Base-by-base conservation (phyloP, 2,797 vertebrate species). In the Philypnodon macrostomus region DNA sequence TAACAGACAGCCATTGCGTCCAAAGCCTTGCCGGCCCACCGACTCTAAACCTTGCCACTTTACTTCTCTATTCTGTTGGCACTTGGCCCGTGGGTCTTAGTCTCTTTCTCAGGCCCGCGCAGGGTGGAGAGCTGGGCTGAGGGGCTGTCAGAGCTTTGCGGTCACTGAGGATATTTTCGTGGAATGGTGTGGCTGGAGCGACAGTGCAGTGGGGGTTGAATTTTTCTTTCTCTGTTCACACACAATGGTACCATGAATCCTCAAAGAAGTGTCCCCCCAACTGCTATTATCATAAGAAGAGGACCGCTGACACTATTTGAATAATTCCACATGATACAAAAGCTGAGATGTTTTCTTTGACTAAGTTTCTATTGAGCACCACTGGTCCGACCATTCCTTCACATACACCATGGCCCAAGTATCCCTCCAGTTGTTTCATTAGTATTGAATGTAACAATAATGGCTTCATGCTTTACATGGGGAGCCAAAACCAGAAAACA, bases 231-330 rank as follows among this genome's bases (percentile, higher is more conserved):
- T 84, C 56, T 66, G 66, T 64, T 67, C 53, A 47, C 53, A 66
- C 81, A 90, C 85, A 88, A 88, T 84, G 62, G 80, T 59, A 63
- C 70, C 56, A 72, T 73, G 84, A 75, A 78, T 82, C 73, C 75
- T 85, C 76, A 84, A 86, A 87, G 78, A 86, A 86, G 80, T 73
- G 66, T 26, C 32, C 56, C 50, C 56, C 34, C 38, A 68, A 61
- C 67, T 74, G 61, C 73, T 73, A 89, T 90, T 87, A 88, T 73
- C 87, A 89, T 91, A 83, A 88, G 77, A 88, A 88, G 71, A 73
- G 83, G 62, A 50, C 55, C 44, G 73, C 73, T 67, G 70, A 79
- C 74, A 79, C 65, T 66, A 76, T 85, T 80, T 80, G 73, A 87
- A 89, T 85, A 80, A 84, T 83, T 86, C 73, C 53, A 27, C 55